Conservation (phyloP, 2,888 invertebrate species). For the Onthophagus sagittarius region DNA sequence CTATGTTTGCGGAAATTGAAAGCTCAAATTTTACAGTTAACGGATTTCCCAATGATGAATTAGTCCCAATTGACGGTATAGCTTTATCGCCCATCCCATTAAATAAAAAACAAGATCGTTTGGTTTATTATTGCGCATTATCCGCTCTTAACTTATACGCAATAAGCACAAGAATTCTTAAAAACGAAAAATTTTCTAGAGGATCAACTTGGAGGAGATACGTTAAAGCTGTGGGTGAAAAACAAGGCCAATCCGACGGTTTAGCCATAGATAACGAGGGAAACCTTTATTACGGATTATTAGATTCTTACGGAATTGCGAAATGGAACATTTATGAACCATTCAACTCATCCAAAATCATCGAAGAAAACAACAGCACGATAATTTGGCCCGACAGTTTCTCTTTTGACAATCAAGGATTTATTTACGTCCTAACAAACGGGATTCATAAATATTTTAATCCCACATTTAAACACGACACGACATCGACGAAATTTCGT, state of each 20-base stretch:
- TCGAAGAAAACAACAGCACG: constrained; percentile 61
- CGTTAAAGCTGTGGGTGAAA: constrained; percentile 57
- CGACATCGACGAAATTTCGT: constrained; percentile 55
- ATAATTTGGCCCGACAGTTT: constrained; percentile 69
- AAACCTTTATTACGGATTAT: constrained; percentile 61
- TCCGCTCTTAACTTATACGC: constrained; percentile 52
- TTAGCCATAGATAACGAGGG: constrained; percentile 67
- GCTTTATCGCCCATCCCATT: constrained; percentile 63
- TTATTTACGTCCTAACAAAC: constrained; percentile 49
- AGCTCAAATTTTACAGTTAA: constrained; percentile 59
- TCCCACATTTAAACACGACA: constrained; percentile 46
- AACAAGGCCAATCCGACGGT: constrained; percentile 64
- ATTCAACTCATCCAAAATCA: constrained; percentile 55
- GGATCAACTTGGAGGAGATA: constrained; percentile 35
- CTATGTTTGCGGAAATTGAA: constrained; percentile 60
- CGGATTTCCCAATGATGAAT: constrained; percentile 53
- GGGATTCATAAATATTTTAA: constrained; percentile 58
- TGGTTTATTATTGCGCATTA: constrained; percentile 38
- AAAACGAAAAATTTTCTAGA: constrained; percentile 51
- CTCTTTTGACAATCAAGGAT: constrained; percentile 59
- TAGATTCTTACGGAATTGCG: constrained; percentile 63
- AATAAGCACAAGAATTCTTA: constrained; percentile 58
- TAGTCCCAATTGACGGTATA: constrained; percentile 65
- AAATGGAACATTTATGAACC: constrained; percentile 61
- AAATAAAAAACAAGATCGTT: constrained; percentile 27